A percentile compares a stretch with the other conserved stretches of the same genome.
Evolutionary conservation across 2,113 vertebrate genomes (phyloP).

Genomic region (Echinops telfairi): DNA sequence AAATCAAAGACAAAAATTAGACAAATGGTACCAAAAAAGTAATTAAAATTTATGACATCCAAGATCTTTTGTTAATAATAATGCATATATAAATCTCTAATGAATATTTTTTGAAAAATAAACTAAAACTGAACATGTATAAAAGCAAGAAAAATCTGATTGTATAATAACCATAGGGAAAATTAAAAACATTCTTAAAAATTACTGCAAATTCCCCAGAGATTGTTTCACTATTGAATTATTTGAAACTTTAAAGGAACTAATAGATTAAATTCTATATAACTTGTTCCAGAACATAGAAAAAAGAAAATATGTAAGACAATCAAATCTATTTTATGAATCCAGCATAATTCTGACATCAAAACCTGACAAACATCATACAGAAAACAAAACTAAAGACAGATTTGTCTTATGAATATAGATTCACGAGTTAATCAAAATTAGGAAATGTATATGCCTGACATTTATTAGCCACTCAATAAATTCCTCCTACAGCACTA

Average conservation of each 20-base stretch:
- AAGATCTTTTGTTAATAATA: too few relatives aligned
- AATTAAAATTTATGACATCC: slow-evolving; percentile 14
- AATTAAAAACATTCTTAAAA: slow-evolving; percentile 74
- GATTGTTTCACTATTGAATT: slow-evolving; percentile 66
- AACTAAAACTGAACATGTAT: slow-evolving; percentile 8
- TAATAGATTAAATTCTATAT: slow-evolving; percentile 69
- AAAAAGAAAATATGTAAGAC: slow-evolving; percentile 52
- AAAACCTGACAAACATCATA: slow-evolving; percentile 62
- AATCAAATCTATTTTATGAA: slow-evolving; percentile 67
- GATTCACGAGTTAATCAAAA: background rate
- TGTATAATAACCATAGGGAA: slow-evolving; percentile 39
- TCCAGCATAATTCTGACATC: slow-evolving; percentile 60
- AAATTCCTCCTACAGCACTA: slow-evolving; percentile 14
- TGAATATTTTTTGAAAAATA: slow-evolving; percentile 50
- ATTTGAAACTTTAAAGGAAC: slow-evolving; percentile 74
- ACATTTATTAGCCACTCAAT: slow-evolving; percentile 40
- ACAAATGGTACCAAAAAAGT: slow-evolving; percentile 7
- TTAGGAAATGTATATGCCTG: slow-evolving; percentile 8
- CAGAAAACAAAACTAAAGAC: slow-evolving; percentile 31
- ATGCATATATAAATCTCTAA: too few relatives aligned
- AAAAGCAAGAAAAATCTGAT: slow-evolving; percentile 68
- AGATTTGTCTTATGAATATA: slow-evolving; percentile 38
- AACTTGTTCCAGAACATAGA: slow-evolving; percentile 73
- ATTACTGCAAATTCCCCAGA: slow-evolving; percentile 43
- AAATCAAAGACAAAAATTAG: slow-evolving; percentile 8